Evolutionary conservation across 1,140 invertebrate genomes (phyloP).

Genomic region (Coelopa frigida): DNA sequence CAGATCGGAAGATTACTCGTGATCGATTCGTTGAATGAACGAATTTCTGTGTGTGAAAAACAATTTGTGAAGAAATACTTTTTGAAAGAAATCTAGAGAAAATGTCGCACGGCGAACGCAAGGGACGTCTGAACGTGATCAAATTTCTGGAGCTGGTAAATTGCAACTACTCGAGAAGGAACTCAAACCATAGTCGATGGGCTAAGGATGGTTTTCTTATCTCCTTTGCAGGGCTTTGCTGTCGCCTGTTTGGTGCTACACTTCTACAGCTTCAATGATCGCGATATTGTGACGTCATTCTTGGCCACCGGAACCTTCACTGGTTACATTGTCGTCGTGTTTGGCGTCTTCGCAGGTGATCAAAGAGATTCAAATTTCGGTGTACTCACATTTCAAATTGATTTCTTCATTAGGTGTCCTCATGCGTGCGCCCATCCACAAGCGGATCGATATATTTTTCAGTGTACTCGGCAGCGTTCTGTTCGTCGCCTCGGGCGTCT

Average conservation of each 20-base stretch:
- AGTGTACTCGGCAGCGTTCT: constrained; percentile 60
- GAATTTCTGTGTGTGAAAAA: neutral
- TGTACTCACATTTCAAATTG: constrained; percentile 22
- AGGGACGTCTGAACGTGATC: constrained; percentile 34
- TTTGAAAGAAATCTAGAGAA: constrained; percentile 15
- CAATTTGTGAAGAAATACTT: constrained; percentile 2
- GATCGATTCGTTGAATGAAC: constrained; percentile 4
- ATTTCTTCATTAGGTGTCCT: constrained; percentile 53
- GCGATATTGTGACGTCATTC: constrained; percentile 41
- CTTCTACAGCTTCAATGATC: constrained; percentile 43
- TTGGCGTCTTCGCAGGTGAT: constrained; percentile 39
- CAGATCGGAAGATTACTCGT: too few species aligned
- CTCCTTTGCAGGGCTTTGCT: constrained; percentile 30
- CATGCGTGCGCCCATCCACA: constrained; percentile 57
- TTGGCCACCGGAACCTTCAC: constrained; percentile 41
- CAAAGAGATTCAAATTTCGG: neutral
- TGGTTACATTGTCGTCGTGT: constrained; percentile 36
- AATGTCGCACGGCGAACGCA: constrained; percentile 40
- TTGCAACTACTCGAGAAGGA: neutral
- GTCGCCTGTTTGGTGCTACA: constrained; percentile 37
- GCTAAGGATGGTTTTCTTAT: neutral
- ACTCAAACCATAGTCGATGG: neutral
- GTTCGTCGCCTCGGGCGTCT: constrained; percentile 60
- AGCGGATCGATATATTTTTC: constrained; percentile 67
- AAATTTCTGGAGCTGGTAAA: constrained; percentile 43